phyloP scores from a whole-genome alignment of 1,140 invertebrate species.

The Latrodectus geometricus region DNA sequence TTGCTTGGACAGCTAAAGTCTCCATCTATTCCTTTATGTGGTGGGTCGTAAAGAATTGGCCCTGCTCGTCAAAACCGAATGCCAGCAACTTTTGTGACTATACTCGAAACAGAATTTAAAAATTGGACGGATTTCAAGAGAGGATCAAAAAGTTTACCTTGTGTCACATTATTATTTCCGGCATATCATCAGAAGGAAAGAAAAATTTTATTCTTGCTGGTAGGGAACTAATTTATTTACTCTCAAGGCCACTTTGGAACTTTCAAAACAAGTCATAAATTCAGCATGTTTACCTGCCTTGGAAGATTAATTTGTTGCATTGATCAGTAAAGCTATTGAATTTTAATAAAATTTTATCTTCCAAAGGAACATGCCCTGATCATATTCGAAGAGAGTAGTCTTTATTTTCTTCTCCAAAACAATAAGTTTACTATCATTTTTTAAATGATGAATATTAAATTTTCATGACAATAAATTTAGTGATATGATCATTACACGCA shows the following conservation, averaged over 20 bases:
- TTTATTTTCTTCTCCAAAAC: too few relatives aligned
- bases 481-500: too few relatives aligned
- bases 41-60: slow-evolving; percentile 8
- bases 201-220: neutral
- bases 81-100: slow-evolving; percentile 1
- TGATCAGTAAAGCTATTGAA: too few relatives aligned
- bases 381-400: too few relatives aligned
- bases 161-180: slow-evolving; percentile 10
- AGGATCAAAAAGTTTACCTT: neutral
- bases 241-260: neutral
- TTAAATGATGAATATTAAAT: too few relatives aligned
- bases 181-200: neutral
- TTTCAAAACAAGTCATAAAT: neutral
- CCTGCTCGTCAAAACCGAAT: neutral
- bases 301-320: too few relatives aligned
- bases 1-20: slow-evolving; percentile 12
- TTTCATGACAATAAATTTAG: too few relatives aligned
- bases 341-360: too few relatives aligned
- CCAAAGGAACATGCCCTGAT: too few relatives aligned
- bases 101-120: slow-evolving; percentile 20
- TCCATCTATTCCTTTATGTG: neutral
- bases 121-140: slow-evolving; percentile 16
- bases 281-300: too few relatives aligned
- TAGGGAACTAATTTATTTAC: neutral
- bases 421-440: too few relatives aligned